Evolutionary conservation across 1,140 invertebrate species (phyloP).

Genomic region (Drosophila tsacasi): DNA sequence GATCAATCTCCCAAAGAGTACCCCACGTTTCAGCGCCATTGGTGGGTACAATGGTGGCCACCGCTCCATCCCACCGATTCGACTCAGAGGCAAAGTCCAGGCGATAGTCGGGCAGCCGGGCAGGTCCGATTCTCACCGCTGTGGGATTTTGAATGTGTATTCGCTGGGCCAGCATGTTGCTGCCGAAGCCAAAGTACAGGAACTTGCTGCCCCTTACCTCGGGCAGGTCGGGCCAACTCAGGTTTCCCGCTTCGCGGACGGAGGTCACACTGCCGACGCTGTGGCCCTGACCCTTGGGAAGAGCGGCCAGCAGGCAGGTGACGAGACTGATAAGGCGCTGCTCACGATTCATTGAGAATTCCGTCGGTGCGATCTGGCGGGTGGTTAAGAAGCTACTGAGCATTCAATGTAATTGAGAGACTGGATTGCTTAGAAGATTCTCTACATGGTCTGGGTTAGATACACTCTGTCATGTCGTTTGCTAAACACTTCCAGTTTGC

Average conservation of each 20-base stretch:
- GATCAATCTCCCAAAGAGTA: constrained; percentile 72
- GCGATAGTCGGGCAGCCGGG: constrained; percentile 52
- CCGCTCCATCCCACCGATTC: constrained; percentile 61
- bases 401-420: neutral
- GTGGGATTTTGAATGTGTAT: constrained; percentile 73
- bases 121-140: constrained; percentile 44
- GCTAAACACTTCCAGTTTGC: neutral
- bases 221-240: constrained; percentile 16
- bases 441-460: neutral
- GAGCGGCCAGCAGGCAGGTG: constrained; percentile 9
- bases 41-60: constrained; percentile 74
- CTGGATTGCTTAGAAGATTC: neutral
- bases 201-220: constrained; percentile 65
- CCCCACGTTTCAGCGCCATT: constrained; percentile 51
- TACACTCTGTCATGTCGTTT: neutral
- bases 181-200: constrained; percentile 78
- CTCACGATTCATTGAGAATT: constrained; percentile 7
- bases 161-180: constrained; percentile 70
- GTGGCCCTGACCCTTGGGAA: neutral
- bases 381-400: constrained; percentile 26
- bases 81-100: constrained; percentile 59
- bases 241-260: neutral
- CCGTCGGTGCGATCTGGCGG: neutral
- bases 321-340: neutral
- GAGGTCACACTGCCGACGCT: neutral